A percentile compares a stretch with the other conserved stretches of the same genome.
phyloP scores from a whole-genome alignment of 1,140 invertebrate genomes.

The Orius laevigatus region DNA sequence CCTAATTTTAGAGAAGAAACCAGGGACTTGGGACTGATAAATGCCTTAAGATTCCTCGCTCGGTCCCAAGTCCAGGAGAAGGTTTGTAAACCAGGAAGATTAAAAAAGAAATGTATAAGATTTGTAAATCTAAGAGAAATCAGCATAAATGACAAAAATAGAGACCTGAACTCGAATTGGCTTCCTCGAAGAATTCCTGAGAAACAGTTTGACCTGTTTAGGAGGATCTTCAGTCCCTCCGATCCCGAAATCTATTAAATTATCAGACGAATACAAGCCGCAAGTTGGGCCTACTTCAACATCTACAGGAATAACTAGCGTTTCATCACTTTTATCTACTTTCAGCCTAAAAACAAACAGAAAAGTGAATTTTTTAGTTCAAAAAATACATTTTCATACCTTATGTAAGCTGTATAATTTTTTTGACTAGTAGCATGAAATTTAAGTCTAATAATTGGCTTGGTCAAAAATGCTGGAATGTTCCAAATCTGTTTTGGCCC shows the following conservation, averaged over 20 bases:
- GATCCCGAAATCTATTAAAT: slow-evolving; percentile 70
- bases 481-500: slow-evolving; percentile 71
- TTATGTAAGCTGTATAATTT: slow-evolving; percentile 70
- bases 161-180: slow-evolving; percentile 48
- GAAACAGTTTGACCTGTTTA: slow-evolving; percentile 41
- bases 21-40: no score
- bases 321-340: slow-evolving; percentile 48
- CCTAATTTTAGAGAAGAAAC: no score
- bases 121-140: no score
- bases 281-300: slow-evolving; percentile 59
- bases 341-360: slow-evolving; percentile 38
- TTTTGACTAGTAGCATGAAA: slow-evolving; percentile 58
- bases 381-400: slow-evolving; percentile 26
- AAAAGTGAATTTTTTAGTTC: neutral
- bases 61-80: no score
- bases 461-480: slow-evolving; percentile 76
- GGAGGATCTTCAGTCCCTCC: slow-evolving; percentile 49
- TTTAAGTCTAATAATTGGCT: slow-evolving; percentile 71
- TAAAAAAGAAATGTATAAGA: no score
- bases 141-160: no score
- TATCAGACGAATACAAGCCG: slow-evolving; percentile 59
- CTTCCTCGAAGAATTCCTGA: slow-evolving; percentile 56
- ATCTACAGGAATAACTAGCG: slow-evolving; percentile 69
- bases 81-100: no score
- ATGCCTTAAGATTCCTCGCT: no score